A percentile compares a stretch with the other conserved stretches of the same genome.
Conservation (phyloP, 1,140 invertebrate genomes). For the Drosophila kikkawai region DNA sequence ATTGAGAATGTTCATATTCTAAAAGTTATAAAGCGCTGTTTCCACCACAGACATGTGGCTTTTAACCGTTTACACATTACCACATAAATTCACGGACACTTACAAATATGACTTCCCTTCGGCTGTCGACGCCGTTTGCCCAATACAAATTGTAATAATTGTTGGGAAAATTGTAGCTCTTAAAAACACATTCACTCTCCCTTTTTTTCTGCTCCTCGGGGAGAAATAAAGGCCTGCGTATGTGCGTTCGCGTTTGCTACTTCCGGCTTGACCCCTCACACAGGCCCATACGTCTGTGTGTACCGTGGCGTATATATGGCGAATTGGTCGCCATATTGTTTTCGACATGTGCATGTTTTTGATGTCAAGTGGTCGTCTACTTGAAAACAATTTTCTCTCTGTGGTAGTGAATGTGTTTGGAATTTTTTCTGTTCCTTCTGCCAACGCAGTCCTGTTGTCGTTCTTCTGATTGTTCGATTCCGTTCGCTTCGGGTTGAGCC, state of each 20-base stretch:
- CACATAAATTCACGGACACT: slow-evolving; percentile 13
- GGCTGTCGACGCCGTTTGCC: slow-evolving; percentile 41
- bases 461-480: slow-evolving; percentile 45
- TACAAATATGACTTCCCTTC: slow-evolving; percentile 25
- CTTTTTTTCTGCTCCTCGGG: slow-evolving; percentile 34
- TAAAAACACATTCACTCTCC: slow-evolving; percentile 66
- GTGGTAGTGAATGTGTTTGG: slow-evolving; percentile 12
- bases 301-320: slow-evolving; percentile 19
- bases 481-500: slow-evolving; percentile 30
- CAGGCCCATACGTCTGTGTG: slow-evolving; percentile 6
- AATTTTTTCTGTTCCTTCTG: slow-evolving; percentile 26
- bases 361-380: slow-evolving; percentile 75
- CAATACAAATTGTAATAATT: slow-evolving; percentile 77
- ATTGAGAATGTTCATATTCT: neutral
- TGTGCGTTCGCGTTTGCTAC: slow-evolving; percentile 54
- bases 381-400: slow-evolving; percentile 72
- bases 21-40: neutral
- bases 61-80: slow-evolving; percentile 33
- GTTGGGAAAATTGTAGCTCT: slow-evolving; percentile 77
- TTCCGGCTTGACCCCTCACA: slow-evolving; percentile 54
- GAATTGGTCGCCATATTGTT: slow-evolving; percentile 70
- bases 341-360: slow-evolving; percentile 78
- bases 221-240: slow-evolving; percentile 45
- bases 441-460: slow-evolving; percentile 28
- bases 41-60: neutral